Conservation (phyloP, 2,888 invertebrate species). For the Synanthedon formicaeformis region DNA sequence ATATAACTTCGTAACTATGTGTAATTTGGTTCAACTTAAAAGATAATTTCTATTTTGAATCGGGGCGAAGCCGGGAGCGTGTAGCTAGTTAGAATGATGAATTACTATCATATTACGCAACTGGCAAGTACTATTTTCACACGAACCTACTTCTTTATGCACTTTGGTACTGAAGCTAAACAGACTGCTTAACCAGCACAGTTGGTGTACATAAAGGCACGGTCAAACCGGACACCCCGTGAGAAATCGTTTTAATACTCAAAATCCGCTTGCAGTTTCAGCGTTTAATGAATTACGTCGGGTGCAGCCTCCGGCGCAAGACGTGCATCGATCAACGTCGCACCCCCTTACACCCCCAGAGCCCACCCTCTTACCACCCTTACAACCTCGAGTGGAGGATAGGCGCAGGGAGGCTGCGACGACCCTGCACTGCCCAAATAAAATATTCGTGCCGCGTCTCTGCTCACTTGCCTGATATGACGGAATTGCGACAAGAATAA, state of each 20-base stretch:
- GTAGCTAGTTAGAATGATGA: too few species aligned
- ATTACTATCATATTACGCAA: too few species aligned
- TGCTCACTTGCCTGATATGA: slow-evolving; percentile 48
- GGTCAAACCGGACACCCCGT: slow-evolving; percentile 57
- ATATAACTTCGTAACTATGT: too few species aligned
- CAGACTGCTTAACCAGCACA: background rate
- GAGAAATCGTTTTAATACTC: slow-evolving; percentile 70
- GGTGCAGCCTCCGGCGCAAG: slow-evolving; percentile 73
- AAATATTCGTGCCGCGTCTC: slow-evolving; percentile 55
- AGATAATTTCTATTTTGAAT: too few species aligned
- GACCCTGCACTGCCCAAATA: slow-evolving; percentile 63
- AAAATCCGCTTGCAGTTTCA: slow-evolving; percentile 69
- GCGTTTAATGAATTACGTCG: slow-evolving; percentile 71
- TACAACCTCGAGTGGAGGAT: slow-evolving; percentile 22
- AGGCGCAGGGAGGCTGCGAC: slow-evolving; percentile 46
- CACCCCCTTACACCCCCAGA: slow-evolving; percentile 25
- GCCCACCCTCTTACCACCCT: slow-evolving; percentile 10
- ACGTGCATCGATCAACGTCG: slow-evolving; percentile 76
- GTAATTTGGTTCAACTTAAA: too few species aligned
- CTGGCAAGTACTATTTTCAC: background rate
- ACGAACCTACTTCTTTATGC: background rate
- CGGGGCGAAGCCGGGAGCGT: too few species aligned
- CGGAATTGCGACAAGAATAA: slow-evolving; percentile 14
- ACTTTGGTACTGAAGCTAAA: background rate
- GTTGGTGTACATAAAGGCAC: slow-evolving; percentile 34